Base-by-base conservation (phyloP, 2,113 vertebrate species). In the Oreotrochilus melanogaster region DNA sequence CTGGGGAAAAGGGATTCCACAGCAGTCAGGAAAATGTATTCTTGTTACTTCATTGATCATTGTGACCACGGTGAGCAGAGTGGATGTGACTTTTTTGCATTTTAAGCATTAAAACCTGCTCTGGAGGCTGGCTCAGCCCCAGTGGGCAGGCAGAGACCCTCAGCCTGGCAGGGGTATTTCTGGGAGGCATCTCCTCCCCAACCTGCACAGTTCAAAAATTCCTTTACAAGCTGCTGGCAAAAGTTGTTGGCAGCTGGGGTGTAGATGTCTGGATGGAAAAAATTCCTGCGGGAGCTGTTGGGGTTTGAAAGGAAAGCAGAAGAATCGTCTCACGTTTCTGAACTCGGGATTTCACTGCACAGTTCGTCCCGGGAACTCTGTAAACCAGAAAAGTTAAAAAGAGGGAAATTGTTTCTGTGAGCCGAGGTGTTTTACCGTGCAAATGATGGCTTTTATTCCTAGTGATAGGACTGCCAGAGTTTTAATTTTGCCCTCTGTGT, bases 281-380 rank as follows among this genome's bases (percentile, higher is more conserved):
- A 0, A 50, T 35, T 87, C 43, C 83, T 48, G 69, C 67, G 39
- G 71, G 45, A 78, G 27, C 28, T n/a, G 53, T 21, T 39, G 42
- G 15, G 42, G 22, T 73, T 88, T 47, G 13, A 9, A 30, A 45
- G 7, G 27, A 16, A 23, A 17, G 47, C 18, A 60, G 47, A 19
- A 81, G 78, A 39, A 39, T 85, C 70, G 82, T 62, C 24, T 66
- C 37, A 4, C 33, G 14, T 50, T 81, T 56, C 42, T 33, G 33
- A 75, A 16, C 93, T 88, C 89, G 74, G 87, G 88, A 93, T 70
- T 92, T 82, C 85, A 27, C 83, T 82, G 83, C 76, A 54, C 89
- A 96, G 95, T 89, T 88, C 94, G 82, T 96, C 90, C 96, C 86
- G 92, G 89, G 70, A 92, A 62, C 57, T 30, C 58, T 42, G 35